phyloP scores from a whole-genome alignment of 2,888 invertebrate species.

The Carpatolechia fugitivella region DNA sequence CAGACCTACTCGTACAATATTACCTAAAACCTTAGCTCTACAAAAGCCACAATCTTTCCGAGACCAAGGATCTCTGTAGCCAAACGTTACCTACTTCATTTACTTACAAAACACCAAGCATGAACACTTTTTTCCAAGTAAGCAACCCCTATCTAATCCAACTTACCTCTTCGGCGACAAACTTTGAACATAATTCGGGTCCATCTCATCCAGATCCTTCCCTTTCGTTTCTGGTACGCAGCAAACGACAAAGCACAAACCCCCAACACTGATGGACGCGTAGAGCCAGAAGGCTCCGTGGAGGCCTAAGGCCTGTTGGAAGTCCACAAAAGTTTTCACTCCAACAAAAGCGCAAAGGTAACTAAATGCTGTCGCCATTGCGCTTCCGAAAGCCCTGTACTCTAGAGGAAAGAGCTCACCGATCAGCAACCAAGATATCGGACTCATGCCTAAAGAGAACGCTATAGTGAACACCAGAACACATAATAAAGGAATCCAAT shows the following conservation, averaged over 20 bases:
- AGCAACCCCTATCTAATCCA: constrained; percentile 13
- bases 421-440: constrained; percentile 91
- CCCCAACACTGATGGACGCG: constrained; percentile 88
- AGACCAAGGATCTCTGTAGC: too few species aligned
- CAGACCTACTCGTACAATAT: constrained; percentile 10
- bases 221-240: constrained; percentile 96
- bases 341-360: constrained; percentile 92
- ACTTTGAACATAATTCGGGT: constrained; percentile 81
- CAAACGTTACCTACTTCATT: background rate
- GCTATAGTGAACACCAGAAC: constrained; percentile 91
- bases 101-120: background rate
- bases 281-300: constrained; percentile 95
- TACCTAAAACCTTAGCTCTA: background rate
- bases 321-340: constrained; percentile 92
- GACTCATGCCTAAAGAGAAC: constrained; percentile 92
- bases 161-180: constrained; percentile 67
- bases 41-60: background rate
- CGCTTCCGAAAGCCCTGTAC: constrained; percentile 91
- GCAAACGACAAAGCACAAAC: constrained; percentile 90
- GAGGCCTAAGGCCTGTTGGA: constrained; percentile 85
- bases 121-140: background rate
- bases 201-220: constrained; percentile 93
- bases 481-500: constrained; percentile 91
- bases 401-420: constrained; percentile 91
- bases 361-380: constrained; percentile 91